Conservation (phyloP, 2,113 vertebrate species). For the Hydropotes inermis region DNA sequence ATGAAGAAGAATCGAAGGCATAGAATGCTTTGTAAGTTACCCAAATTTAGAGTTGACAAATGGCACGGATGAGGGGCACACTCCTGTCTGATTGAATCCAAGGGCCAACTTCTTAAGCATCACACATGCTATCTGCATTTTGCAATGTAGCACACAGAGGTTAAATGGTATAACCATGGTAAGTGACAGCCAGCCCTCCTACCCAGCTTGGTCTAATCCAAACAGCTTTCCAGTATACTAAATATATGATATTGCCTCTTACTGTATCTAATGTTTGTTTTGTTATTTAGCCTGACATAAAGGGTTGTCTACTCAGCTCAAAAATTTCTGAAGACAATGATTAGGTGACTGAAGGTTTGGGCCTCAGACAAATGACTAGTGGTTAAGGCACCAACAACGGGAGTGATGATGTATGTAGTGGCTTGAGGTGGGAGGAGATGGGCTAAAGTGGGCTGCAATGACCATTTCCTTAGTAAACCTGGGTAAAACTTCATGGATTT, state of each 20-base stretch:
- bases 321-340: not conserved
- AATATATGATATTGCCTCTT: not conserved
- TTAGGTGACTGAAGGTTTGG: not conserved
- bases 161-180: not conserved
- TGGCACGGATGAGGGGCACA: not conserved
- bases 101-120: not conserved
- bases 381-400: not conserved
- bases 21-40: not conserved
- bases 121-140: not conserved
- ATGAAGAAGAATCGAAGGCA: not conserved
- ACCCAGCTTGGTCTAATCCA: not conserved
- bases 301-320: not conserved
- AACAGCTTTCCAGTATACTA: not conserved
- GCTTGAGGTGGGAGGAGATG: not conserved
- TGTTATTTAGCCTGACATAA: not conserved
- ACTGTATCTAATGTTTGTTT: not conserved
- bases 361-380: not conserved
- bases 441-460: not conserved
- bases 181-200: not conserved
- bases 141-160: not conserved
- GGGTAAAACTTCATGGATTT: not conserved
- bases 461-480: not conserved
- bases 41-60: not conserved
- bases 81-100: not conserved
- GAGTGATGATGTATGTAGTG: not conserved